Base-by-base conservation (phyloP, 2,113 vertebrate species). In the Alosa alosa region DNA sequence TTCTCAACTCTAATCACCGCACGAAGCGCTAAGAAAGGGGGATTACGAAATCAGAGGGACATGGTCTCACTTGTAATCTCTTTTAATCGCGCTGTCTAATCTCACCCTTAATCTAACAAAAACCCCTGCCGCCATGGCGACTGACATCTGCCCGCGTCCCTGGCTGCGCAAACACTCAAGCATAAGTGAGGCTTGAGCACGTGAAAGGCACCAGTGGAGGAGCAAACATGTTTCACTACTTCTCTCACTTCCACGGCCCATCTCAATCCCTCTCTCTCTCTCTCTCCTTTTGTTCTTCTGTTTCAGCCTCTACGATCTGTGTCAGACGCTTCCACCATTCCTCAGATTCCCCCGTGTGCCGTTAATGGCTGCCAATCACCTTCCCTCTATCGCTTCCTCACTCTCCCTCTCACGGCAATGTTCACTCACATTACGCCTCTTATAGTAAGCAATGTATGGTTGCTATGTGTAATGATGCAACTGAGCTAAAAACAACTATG, bases 11-110 rank as follows among this genome's bases (percentile, higher is more conserved):
- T 88, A 90, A 90, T 89, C 89, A 89, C 36, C 75, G 85, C 86
- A 88, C 68, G 52, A 81, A 81, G 81, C n/a, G 50, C 39, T 84
- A 84, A 87, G 78, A 68, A 81, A 78, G 52, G 25, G 31, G 83
- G 86, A 88, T 89, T 89, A 88, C 81, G 88, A 82, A 89, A 82
- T 86, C 83, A 81, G 83, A 85, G 75, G 88, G 89, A 88, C 88
- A 90, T 84, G 87, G 85, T 88, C 86, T 50, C 25, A 47, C 85
- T 83, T 82, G 45, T 87, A 89, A 89, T 90, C 89, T 86, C 85
- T 85, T 36, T 83, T 87, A 90, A 89, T 89, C 87, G 87, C 36
- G 84, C 52, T 31, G 68, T 88, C 88, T 89, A 87, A 78, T 78
- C 84, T 75, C 84, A 86, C 44, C 45, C 84, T 84, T 87, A 87